These are phyloP conservation scores for Blastobasis lacticolella DNA, from an alignment of 2,888 invertebrate genomes.

Conservation along the genomic window DNA sequence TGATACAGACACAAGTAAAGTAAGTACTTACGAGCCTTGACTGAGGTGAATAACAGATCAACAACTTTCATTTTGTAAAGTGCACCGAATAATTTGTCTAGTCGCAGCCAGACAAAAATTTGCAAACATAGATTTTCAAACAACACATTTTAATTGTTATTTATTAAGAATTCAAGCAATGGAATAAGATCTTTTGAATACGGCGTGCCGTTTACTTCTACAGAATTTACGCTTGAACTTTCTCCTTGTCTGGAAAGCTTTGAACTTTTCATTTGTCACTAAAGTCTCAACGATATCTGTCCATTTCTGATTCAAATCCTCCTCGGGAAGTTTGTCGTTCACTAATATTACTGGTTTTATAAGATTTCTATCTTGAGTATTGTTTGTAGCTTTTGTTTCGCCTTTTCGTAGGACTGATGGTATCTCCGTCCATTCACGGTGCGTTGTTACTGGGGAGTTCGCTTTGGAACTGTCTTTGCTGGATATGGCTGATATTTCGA, in stretches of 20 bases:
- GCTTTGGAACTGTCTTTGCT: constrained; percentile 37
- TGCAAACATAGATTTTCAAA: background rate
- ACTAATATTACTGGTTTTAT: constrained; percentile 56
- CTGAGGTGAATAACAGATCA: background rate
- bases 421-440: constrained; percentile 33
- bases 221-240: constrained; percentile 56
- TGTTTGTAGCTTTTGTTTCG: constrained; percentile 21
- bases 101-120: background rate
- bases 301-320: constrained; percentile 59
- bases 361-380: constrained; percentile 26
- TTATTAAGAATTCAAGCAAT: constrained; percentile 36
- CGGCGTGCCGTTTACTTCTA: constrained; percentile 44
- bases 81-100: background rate
- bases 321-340: constrained; percentile 58
- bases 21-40: background rate
- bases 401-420: constrained; percentile 33
- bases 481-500: constrained; percentile 40
- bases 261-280: constrained; percentile 44
- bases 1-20: background rate
- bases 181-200: constrained; percentile 61
- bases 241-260: constrained; percentile 40
- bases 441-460: constrained; percentile 30
- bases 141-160: background rate
- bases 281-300: constrained; percentile 40
- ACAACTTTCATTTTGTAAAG: background rate